Percentiles rank a stretch among this genome's conserved stretches.
phyloP scores from a whole-genome alignment of 1,140 invertebrate genomes.

The Eueides isabella region DNA sequence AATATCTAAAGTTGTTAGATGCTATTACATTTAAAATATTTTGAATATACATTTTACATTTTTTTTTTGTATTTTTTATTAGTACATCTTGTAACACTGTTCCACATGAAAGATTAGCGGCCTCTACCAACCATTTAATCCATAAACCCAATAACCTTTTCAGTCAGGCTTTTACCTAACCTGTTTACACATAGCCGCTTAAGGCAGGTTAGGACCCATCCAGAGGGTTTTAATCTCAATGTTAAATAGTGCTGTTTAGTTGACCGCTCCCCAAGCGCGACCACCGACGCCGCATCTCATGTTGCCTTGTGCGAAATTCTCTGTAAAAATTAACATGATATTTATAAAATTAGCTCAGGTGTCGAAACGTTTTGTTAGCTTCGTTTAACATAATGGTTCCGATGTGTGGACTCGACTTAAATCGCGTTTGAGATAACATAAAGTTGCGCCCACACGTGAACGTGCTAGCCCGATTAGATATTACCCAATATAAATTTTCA shows the following conservation, averaged over 20 bases:
- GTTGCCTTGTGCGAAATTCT: slow-evolving; percentile 56
- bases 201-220: slow-evolving; percentile 29
- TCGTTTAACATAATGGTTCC: slow-evolving; percentile 44
- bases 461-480: slow-evolving; percentile 5
- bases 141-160: slow-evolving; percentile 14
- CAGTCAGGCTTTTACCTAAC: not conserved
- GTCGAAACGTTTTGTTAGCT: slow-evolving; percentile 55
- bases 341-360: slow-evolving; percentile 63
- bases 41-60: no score
- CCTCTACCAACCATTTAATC: not conserved
- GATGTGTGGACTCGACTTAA: slow-evolving; percentile 26
- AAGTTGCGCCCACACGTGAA: slow-evolving; percentile 27
- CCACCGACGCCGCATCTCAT: slow-evolving; percentile 61
- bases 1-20: not conserved
- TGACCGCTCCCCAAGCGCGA: slow-evolving; percentile 38
- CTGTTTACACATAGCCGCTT: not conserved
- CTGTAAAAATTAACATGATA: slow-evolving; percentile 62
- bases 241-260: slow-evolving; percentile 19
- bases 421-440: slow-evolving; percentile 26
- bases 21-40: not conserved
- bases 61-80: no score
- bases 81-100: no score
- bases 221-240: slow-evolving; percentile 23
- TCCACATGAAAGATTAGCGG: not conserved
- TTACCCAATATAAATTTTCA: slow-evolving; percentile 1